phyloP scores from a whole-genome alignment of 2,888 invertebrate genomes.

The Sphaerophoria taeniata region DNA sequence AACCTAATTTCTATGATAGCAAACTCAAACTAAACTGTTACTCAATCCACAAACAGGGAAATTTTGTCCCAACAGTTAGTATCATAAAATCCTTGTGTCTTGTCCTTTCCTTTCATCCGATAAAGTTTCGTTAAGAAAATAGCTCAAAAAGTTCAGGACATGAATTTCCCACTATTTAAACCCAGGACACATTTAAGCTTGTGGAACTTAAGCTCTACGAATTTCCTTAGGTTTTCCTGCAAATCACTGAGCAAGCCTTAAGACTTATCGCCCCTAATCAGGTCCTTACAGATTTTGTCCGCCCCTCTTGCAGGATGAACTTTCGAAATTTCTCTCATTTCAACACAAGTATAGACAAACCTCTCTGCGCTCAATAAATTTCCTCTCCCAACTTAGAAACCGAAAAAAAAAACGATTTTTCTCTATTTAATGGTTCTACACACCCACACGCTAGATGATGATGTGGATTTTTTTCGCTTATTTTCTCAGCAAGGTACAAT shows the following conservation, averaged over 20 bases:
- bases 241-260: neutral
- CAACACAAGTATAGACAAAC: neutral
- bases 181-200: neutral
- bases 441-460: conserved; percentile 28
- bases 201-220: conserved; percentile 30
- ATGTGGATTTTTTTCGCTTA: conserved; percentile 25
- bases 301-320: conserved; percentile 30
- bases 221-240: neutral
- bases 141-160: too few species aligned
- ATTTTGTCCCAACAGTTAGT: too few species aligned
- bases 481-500: conserved; percentile 56
- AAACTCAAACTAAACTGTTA: too few species aligned
- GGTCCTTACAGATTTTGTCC: neutral
- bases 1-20: too few species aligned
- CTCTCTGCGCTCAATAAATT: neutral
- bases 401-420: conserved; percentile 15
- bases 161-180: neutral
- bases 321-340: neutral
- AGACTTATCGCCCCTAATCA: conserved; percentile 5
- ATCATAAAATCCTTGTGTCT: too few species aligned
- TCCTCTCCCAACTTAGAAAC: conserved; percentile 5
- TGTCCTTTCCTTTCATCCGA: too few species aligned
- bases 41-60: too few species aligned
- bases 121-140: too few species aligned
- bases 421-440: conserved; percentile 39